Evolutionary conservation across 2,113 vertebrate species (phyloP).

Genomic region (Gymnocephalus cernua): DNA sequence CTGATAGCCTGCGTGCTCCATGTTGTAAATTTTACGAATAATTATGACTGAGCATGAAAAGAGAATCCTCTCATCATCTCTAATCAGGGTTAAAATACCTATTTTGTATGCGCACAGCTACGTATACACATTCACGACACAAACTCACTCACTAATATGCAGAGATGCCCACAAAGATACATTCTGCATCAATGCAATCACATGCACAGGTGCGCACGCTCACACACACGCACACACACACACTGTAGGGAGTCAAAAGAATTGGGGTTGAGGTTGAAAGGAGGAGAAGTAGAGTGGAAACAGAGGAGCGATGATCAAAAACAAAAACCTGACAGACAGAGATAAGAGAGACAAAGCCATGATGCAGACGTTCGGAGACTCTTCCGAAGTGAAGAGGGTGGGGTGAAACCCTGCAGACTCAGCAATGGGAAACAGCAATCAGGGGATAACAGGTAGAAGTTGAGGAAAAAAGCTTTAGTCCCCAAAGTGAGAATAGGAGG

Average conservation of each 20-base stretch:
- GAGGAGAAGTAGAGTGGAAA: constrained; percentile 75
- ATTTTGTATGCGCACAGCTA: constrained; percentile 15
- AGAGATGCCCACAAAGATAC: constrained; percentile 29
- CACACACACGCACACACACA: constrained; percentile 13
- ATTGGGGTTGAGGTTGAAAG: constrained; percentile 68
- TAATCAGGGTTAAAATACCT: not conserved
- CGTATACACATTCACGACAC: not conserved
- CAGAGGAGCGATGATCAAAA: constrained; percentile 78
- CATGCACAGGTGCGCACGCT: not conserved
- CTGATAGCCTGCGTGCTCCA: not conserved
- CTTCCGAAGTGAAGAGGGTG: constrained; percentile 55
- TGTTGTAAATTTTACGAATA: constrained; percentile 17
- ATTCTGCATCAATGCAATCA: constrained; percentile 20
- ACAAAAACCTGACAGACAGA: constrained; percentile 77
- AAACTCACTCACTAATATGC: not conserved
- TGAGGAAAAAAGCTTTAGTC: constrained; percentile 33
- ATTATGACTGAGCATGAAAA: constrained; percentile 33
- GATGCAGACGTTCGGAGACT: constrained; percentile 65
- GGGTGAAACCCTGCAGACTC: constrained; percentile 61
- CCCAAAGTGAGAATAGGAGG: constrained; percentile 24
- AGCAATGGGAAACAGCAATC: constrained; percentile 54
- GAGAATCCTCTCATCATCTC: constrained; percentile 28
- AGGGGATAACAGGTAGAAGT: constrained; percentile 50
- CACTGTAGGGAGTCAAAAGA: constrained; percentile 44
- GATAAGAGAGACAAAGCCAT: constrained; percentile 78